Percentiles rank a stretch among this genome's conserved stretches.
Evolutionary conservation across 2,113 vertebrate genomes (phyloP).

Genomic region (Salvelinus alpinus): DNA sequence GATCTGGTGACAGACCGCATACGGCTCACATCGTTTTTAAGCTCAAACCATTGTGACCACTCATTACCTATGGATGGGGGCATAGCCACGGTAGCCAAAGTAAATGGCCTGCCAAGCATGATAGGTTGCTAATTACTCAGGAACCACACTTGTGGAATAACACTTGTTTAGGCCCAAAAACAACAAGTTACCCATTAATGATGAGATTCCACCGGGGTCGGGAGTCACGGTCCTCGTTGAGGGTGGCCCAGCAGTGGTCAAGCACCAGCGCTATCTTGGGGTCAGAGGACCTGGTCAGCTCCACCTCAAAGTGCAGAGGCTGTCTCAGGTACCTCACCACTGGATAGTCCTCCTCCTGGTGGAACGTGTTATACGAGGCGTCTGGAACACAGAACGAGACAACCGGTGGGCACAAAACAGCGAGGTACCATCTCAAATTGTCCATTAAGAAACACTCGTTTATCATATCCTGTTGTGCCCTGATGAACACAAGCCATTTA

Average conservation of each 20-base stretch:
- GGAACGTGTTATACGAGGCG: slow-evolving; percentile 48
- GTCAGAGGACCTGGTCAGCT: slow-evolving; percentile 50
- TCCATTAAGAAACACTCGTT: too few species aligned
- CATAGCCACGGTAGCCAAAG: too few species aligned
- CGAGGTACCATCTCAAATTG: neutral
- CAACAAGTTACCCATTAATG: slow-evolving; percentile 58
- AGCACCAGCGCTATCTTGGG: slow-evolving; percentile 57
- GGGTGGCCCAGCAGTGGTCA: slow-evolving; percentile 73
- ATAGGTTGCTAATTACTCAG: too few species aligned
- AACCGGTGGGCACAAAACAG: too few species aligned
- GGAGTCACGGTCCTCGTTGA: slow-evolving; percentile 29
- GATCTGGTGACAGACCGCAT: too few species aligned
- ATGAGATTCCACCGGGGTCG: slow-evolving; percentile 66
- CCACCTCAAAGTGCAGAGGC: slow-evolving; percentile 71
- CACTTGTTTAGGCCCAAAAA: too few species aligned
- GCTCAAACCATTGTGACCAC: too few species aligned
- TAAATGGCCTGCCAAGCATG: too few species aligned
- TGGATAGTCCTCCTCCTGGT: slow-evolving; percentile 47
- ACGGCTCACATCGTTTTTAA: too few species aligned
- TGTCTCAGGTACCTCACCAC: slow-evolving; percentile 57
- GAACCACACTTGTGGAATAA: too few species aligned
- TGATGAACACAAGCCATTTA: neutral
- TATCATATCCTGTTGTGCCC: too few species aligned
- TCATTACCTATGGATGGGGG: too few species aligned
- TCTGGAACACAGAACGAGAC: slow-evolving; percentile 43